Evolutionary conservation across 2,888 invertebrate genomes (phyloP).

Genomic region (Nymphalis polychloros): DNA sequence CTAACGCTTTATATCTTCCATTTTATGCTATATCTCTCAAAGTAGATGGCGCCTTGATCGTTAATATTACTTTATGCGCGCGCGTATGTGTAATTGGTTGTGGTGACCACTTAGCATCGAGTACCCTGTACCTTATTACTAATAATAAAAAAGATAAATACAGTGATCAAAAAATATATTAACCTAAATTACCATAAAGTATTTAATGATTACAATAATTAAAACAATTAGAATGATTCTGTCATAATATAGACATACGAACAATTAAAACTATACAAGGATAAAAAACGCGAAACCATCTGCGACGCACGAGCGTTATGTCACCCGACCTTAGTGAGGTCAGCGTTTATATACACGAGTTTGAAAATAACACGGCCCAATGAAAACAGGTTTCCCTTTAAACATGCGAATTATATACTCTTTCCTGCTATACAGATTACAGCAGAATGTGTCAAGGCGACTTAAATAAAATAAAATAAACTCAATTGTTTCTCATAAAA

Average conservation of each 20-base stretch:
- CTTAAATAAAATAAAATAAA: not conserved
- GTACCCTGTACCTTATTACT: too few species aligned
- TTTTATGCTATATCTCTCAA: too few species aligned
- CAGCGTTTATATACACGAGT: constrained; percentile 51
- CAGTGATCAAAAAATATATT: not conserved
- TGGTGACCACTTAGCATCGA: too few species aligned
- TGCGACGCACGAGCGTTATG: constrained; percentile 44
- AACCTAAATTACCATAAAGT: not conserved
- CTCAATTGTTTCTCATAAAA: too few species aligned
- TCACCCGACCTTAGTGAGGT: constrained; percentile 67
- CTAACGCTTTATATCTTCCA: too few species aligned
- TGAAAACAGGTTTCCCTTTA: constrained; percentile 62
- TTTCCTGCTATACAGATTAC: constrained; percentile 3
- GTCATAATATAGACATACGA: constrained; percentile 2
- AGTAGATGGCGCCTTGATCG: too few species aligned
- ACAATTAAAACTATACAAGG: constrained; percentile 17
- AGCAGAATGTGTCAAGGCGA: constrained; percentile 21
- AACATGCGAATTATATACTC: constrained; percentile 17
- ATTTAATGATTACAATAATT: not conserved
- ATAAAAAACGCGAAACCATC: constrained; percentile 28
- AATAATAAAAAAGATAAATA: too few species aligned
- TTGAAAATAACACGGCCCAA: constrained; percentile 54
- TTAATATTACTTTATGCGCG: too few species aligned
- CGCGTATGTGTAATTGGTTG: too few species aligned
- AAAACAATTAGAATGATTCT: not conserved